Percentiles rank a stretch among this genome's conserved stretches.
Conservation (phyloP, 2,113 vertebrate genomes). For the Mirounga angustirostris region DNA sequence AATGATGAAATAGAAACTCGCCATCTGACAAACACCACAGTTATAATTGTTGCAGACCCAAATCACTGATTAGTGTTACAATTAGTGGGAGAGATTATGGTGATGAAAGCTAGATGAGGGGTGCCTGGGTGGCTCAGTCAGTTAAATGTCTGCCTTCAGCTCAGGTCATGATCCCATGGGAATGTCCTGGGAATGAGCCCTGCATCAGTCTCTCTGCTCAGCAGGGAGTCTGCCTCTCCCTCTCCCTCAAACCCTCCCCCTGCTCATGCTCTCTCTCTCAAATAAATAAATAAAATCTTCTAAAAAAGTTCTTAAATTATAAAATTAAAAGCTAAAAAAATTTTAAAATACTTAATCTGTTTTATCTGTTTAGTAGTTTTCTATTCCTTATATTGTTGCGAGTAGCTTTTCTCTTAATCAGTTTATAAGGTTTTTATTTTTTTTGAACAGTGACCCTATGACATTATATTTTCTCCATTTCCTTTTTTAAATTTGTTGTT, state of each 20-base stretch:
- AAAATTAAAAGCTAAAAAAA: neutral
- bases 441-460: neutral
- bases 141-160: neutral
- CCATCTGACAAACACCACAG: neutral
- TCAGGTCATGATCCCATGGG: neutral
- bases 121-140: neutral
- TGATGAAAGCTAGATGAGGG: neutral
- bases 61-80: neutral
- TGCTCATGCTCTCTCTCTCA: too few relatives aligned
- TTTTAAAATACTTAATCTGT: neutral
- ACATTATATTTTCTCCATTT: neutral
- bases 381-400: neutral
- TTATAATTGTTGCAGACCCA: neutral
- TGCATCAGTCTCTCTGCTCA: too few relatives aligned
- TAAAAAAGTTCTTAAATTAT: neutral
- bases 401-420: neutral
- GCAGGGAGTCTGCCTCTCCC: too few relatives aligned
- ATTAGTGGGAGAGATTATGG: neutral
- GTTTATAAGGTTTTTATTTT: neutral
- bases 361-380: neutral
- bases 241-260: too few relatives aligned
- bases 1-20: neutral
- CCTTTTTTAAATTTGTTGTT: neutral
- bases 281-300: too few relatives aligned
- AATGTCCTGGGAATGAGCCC: neutral